Evolutionary conservation across 2,888 invertebrate species (phyloP), one percentile per base, ranked within the genome.

Genomic region (Dolichomitus sp.): DNA sequence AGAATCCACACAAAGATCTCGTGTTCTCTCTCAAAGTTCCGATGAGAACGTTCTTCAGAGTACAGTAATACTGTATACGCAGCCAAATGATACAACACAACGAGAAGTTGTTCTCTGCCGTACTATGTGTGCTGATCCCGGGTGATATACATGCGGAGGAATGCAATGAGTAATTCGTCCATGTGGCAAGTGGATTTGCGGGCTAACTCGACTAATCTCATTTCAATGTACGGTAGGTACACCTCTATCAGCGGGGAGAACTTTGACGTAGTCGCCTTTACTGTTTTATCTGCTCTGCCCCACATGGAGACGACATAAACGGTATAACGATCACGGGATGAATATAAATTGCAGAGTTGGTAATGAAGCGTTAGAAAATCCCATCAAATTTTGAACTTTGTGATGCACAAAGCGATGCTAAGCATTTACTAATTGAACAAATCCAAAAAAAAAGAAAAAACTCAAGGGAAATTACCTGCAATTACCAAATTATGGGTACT

Each of bases 151-250:
- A 59, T 66, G 45, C 80, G 30, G 12, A 37, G 83, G 83, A 83
- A 83, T 83, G 79, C 61, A 61, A 54, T 54, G 42, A 42, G 68
- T 72, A 72, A 80, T 77, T 69, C 72, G 72, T 76, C 77, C 68
- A 73, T 73, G 52, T 61, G 42, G 50, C 45, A 14, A 59, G 42
- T 19, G 45, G 42, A 45, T 45, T 65, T 11, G 40, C 45, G 30
- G 27, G 33, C 57, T 59, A 61, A 73, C 37, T 48, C 37, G 61
- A 73, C 48, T 72, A 73, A 73, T 73, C 73, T 73, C 61, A 72
- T 63, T 78, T 63, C 72, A 52, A 52, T 42, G 81, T 19, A 65
- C 50, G 37, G n/a, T 14, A 17, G 17, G 30, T 52, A 30, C 50
- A 69, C 68, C 63, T 30, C n/a, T 40, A 48, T 48, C 70, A 78